phyloP scores from a whole-genome alignment of 2,113 vertebrate genomes.

The Pterocles orientalis region DNA sequence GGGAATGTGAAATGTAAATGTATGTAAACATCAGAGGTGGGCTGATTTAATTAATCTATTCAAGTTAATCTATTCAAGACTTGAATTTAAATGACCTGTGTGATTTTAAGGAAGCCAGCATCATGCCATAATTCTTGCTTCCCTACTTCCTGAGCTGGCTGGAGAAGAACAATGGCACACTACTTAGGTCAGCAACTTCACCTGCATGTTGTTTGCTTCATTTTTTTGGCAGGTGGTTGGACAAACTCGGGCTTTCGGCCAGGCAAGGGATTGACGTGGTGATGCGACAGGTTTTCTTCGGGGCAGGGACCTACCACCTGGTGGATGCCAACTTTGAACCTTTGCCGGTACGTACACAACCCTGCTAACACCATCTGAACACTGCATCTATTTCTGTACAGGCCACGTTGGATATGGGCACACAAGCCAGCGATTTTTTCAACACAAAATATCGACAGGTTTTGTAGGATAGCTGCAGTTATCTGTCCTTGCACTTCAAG shows the following conservation, averaged over 20 bases:
- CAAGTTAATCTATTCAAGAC: not conserved
- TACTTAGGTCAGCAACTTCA: not conserved
- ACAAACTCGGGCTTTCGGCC: slow-evolving; percentile 90
- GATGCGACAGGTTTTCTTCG: slow-evolving; percentile 92
- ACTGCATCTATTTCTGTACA: not conserved
- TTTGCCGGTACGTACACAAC: slow-evolving; percentile 82
- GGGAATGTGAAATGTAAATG: too few species aligned
- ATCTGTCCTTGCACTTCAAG: not conserved
- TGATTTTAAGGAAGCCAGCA: not conserved
- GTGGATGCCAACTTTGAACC: slow-evolving; percentile 88
- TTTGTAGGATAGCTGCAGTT: not conserved
- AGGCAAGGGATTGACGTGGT: slow-evolving; percentile 87
- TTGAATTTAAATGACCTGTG: not conserved
- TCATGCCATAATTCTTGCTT: not conserved
- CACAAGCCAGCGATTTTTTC: not conserved
- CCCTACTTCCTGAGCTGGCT: rapidly evolving
- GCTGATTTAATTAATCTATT: too few species aligned
- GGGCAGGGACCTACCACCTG: slow-evolving; percentile 89
- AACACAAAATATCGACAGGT: not conserved
- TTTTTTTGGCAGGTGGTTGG: slow-evolving; percentile 88
- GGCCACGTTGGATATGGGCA: not conserved
- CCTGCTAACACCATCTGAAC: rapidly evolving
- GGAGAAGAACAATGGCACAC: not conserved
- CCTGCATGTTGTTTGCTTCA: not conserved
- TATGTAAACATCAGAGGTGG: not conserved